These are phyloP conservation scores for Melospiza melodia DNA, from an alignment of 2,113 vertebrate species.

Conservation along the genomic window DNA sequence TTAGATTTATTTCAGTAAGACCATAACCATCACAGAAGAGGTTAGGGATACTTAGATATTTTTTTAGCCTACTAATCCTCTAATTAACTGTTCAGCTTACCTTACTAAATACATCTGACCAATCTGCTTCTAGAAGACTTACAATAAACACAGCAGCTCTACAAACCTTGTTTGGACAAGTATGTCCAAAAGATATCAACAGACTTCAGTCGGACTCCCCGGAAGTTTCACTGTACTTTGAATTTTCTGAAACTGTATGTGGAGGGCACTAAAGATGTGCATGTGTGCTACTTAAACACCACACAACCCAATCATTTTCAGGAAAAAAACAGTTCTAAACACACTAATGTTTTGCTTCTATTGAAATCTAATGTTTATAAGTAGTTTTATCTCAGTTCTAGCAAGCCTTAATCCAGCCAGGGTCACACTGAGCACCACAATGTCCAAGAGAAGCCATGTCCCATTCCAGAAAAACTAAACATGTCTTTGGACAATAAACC, in stretches of 20 bases:
- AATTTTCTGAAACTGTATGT: not conserved
- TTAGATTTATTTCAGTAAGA: constrained; percentile 5
- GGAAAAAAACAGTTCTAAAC: not conserved
- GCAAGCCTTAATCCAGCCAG: not conserved
- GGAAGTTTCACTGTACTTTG: not conserved
- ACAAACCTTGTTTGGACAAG: not conserved
- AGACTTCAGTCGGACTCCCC: not conserved
- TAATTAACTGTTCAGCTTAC: constrained; percentile 30
- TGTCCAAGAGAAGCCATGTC: not conserved
- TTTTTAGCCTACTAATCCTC: constrained; percentile 23
- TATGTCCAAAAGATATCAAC: not conserved
- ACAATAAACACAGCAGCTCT: not conserved
- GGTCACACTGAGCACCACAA: not conserved
- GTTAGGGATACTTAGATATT: not conserved
- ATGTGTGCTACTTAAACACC: not conserved
- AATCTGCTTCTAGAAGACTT: not conserved
- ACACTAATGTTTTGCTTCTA: not conserved
- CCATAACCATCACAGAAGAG: accelerated
- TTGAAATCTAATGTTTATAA: not conserved
- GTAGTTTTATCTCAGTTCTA: not conserved
- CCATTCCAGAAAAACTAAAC: not conserved
- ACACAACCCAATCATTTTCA: not conserved
- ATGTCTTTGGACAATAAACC: not conserved
- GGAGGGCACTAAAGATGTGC: not conserved
- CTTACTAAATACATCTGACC: not conserved